These are phyloP conservation scores for Stictonetta naevosa DNA, from an alignment of 2,113 vertebrate genomes.

Conservation along the genomic window DNA sequence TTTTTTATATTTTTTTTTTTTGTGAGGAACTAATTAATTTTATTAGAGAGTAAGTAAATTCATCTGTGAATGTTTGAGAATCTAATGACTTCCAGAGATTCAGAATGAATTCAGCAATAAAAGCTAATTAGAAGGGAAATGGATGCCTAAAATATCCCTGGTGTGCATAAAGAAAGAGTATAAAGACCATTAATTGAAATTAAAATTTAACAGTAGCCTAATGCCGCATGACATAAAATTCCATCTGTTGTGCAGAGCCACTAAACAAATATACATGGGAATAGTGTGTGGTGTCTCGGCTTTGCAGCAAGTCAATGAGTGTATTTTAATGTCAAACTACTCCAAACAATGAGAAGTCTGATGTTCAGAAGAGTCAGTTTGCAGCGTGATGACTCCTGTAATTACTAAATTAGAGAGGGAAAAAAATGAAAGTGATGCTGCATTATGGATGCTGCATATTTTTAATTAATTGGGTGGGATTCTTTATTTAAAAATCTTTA, in stretches of 20 bases:
- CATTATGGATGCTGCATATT: not conserved
- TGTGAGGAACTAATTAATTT: conserved; percentile 60
- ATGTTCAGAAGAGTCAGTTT: not conserved
- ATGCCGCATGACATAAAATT: conserved; percentile 78
- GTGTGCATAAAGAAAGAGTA: conserved; percentile 74
- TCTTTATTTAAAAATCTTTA: not conserved
- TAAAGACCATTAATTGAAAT: conserved; percentile 84
- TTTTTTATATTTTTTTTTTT: not conserved
- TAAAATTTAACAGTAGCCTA: conserved; percentile 83
- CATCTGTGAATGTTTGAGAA: conserved; percentile 72
- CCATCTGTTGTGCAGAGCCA: conserved; percentile 75
- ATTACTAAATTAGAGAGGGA: not conserved
- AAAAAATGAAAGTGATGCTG: not conserved
- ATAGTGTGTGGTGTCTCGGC: conserved; percentile 19
- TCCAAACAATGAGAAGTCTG: not conserved
- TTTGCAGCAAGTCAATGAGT: conserved; percentile 44
- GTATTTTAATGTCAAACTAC: conserved; percentile 39
- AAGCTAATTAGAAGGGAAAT: conserved; percentile 83
- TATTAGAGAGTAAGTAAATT: conserved; percentile 77
- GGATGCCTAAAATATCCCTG: conserved; percentile 78
- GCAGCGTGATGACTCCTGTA: not conserved
- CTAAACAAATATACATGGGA: conserved; percentile 68
- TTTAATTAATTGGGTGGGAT: not conserved
- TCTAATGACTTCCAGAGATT: conserved; percentile 81
- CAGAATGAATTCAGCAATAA: conserved; percentile 80